A percentile compares a stretch with the other conserved stretches of the same genome.
Conservation (phyloP, 2,797 vertebrate genomes). For the Anguilla megastoma region DNA sequence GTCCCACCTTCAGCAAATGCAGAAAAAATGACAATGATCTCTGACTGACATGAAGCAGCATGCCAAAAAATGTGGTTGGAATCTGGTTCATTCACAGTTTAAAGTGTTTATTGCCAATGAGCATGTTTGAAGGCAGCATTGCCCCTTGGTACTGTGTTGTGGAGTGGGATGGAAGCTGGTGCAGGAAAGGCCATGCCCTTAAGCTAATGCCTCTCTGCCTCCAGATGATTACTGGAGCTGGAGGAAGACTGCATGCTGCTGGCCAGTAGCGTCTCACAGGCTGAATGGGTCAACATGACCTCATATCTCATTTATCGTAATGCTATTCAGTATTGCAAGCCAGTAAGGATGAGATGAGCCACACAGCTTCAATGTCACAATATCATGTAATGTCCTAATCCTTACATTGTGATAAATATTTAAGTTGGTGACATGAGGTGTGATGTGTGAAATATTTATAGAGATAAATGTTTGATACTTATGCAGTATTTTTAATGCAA, state of each 20-base stretch:
- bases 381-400: neutral
- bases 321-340: neutral
- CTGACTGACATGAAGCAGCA: neutral
- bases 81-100: neutral
- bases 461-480: too few species aligned
- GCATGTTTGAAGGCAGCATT: neutral
- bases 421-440: too few species aligned
- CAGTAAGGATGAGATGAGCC: neutral
- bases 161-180: neutral
- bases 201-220: conserved; percentile 34
- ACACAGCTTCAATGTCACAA: neutral
- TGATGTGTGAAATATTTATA: too few species aligned
- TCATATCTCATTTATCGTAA: neutral
- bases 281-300: conserved; percentile 54
- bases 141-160: neutral
- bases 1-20: too few species aligned
- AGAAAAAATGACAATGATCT: too few species aligned
- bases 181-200: neutral
- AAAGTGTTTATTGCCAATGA: neutral
- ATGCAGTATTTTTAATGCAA: too few species aligned
- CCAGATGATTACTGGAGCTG: conserved; percentile 82
- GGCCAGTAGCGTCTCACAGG: conserved; percentile 75
- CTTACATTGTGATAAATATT: neutral
- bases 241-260: conserved; percentile 83
- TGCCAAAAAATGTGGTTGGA: neutral